A percentile compares a stretch with the other conserved stretches of the same genome.
Evolutionary conservation across 2,888 invertebrate species (phyloP).

Genomic region (Tromatobia lineatoria): DNA sequence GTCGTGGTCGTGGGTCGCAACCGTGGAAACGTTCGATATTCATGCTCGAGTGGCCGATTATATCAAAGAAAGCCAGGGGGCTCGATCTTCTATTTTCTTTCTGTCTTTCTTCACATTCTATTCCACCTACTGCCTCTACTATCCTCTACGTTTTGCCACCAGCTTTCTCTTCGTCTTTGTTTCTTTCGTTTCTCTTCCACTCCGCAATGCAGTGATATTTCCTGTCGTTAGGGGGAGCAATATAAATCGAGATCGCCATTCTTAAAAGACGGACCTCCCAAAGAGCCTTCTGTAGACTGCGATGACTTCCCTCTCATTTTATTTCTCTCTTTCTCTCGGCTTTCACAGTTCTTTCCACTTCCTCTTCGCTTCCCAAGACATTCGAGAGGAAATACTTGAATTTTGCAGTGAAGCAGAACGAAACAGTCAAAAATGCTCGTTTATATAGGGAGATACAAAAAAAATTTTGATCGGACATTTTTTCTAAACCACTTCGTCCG

Average conservation of each 20-base stretch:
- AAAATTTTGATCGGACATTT: slow-evolving; percentile 50
- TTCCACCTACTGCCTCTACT: slow-evolving; percentile 9
- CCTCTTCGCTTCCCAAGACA: not conserved
- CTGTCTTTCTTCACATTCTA: slow-evolving; percentile 24
- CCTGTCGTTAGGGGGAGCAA: slow-evolving; percentile 43
- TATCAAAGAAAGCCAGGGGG: too few relatives aligned
- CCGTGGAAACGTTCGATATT: slow-evolving; percentile 60
- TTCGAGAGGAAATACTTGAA: too few relatives aligned
- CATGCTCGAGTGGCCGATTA: slow-evolving; percentile 38
- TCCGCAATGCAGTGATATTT: slow-evolving; percentile 60
- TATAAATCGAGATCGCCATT: slow-evolving; percentile 61
- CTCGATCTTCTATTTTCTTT: too few relatives aligned
- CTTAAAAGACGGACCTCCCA: slow-evolving; percentile 10
- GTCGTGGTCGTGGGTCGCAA: slow-evolving; percentile 5
- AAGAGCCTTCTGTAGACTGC: slow-evolving; percentile 23
- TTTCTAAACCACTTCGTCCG: too few relatives aligned
- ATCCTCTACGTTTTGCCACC: not conserved
- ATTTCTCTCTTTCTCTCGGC: not conserved
- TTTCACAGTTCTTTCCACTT: not conserved
- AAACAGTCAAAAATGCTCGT: too few relatives aligned
- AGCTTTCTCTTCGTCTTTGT: slow-evolving; percentile 14
- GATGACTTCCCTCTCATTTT: not conserved
- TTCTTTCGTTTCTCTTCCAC: slow-evolving; percentile 4
- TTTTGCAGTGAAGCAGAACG: too few relatives aligned
- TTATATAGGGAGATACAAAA: slow-evolving; percentile 44